phyloP scores from a whole-genome alignment of 1,140 invertebrate genomes.

The Zeugodacus cucurbitae region DNA sequence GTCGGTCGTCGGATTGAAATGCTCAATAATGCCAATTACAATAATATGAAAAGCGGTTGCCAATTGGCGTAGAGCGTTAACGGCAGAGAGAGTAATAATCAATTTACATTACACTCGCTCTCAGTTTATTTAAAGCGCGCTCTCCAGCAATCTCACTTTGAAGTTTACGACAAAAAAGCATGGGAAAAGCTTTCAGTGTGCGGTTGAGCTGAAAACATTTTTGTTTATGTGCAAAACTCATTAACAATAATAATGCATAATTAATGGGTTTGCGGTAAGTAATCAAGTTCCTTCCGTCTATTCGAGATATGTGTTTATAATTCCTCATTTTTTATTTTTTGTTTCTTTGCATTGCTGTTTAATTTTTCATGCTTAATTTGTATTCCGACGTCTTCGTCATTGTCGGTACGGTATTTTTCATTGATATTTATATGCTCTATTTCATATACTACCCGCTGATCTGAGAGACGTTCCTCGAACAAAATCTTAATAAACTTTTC shows the following conservation, averaged over 20 bases:
- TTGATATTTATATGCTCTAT: too few relatives aligned
- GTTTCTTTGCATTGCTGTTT: not conserved
- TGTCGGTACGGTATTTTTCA: too few relatives aligned
- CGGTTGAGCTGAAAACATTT: not conserved
- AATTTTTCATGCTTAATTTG: not conserved
- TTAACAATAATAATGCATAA: not conserved
- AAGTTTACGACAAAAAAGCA: too few relatives aligned
- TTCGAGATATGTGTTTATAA: not conserved
- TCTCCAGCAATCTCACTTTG: not conserved
- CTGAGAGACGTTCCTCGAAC: too few relatives aligned
- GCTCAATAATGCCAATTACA: constrained; percentile 25
- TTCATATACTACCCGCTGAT: too few relatives aligned
- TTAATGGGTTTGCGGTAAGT: not conserved
- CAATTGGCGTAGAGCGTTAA: not conserved
- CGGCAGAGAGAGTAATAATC: not conserved
- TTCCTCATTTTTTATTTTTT: not conserved
- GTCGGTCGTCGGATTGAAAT: not conserved
- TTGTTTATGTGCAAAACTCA: not conserved
- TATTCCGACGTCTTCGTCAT: not conserved
- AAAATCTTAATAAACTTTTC: not conserved
- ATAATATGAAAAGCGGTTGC: not conserved
- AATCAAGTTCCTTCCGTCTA: not conserved
- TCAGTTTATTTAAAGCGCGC: not conserved
- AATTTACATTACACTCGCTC: not conserved
- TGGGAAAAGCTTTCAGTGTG: not conserved